Base-by-base conservation (phyloP, 2,888 invertebrate species). In the Acanthosepion esculentum region DNA sequence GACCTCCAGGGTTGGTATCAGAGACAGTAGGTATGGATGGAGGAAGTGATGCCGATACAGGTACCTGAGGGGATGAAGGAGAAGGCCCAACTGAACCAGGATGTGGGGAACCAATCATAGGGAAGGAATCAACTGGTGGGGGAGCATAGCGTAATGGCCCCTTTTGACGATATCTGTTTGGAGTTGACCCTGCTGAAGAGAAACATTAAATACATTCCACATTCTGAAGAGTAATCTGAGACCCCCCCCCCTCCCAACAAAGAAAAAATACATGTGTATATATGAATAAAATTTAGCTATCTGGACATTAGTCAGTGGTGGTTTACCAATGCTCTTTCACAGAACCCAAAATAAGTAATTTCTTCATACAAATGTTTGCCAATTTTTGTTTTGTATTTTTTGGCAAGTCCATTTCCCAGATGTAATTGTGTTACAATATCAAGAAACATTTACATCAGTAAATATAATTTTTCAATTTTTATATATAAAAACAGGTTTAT, bases 71-170 rank as follows among this genome's bases (percentile, higher is more conserved):
- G 48, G 48, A 29, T 55, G 48, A 50, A 33, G 91, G 94, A 8
- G 50, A 29, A 93, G 93, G 91, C 12, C 93, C 93, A 48, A 92
- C 48, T 94, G 53, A 64, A 55, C 26, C 53, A 33, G 94, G 92
- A 55, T 93, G 94, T 18, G 92, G 23, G n/a, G 94, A 41, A n/a
- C 96, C 96, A 94, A 96, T 96, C 1, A 96, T 96, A 3, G n/a
- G 78, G n/a, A 78, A 78, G 78, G 78, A 78, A 18, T 96, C 97
- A 94, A 96, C 94, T 92, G 97, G 97, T 95, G 97, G 96, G 50
- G 95, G 96, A 29, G 97, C 97, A 96, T 97, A 97, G 26, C 96
- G 95, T 7, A 95, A 95, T 18, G 95, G 95, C 8, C 96, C 96
- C 33, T 96, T 96, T 94, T 96, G 96, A 50, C 96, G 94, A 93